Evolutionary conservation across 2,888 invertebrate genomes (phyloP).

Genomic region (Epistrophe grossulariae): DNA sequence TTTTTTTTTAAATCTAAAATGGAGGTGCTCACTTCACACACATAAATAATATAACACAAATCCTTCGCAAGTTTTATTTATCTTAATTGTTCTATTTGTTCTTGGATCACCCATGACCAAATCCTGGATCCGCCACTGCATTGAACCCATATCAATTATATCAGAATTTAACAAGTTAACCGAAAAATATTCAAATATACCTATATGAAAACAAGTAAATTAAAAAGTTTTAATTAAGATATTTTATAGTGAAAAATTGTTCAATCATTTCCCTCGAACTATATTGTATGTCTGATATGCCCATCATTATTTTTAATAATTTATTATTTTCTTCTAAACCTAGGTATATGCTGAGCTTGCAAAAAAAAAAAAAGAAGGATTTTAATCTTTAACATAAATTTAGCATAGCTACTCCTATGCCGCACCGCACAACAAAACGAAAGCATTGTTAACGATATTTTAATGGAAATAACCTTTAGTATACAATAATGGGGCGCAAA

Average conservation of each 20-base stretch:
- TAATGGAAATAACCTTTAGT: conserved; percentile 17
- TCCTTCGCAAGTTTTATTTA: too few species aligned
- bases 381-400: background rate
- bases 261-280: background rate
- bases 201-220: background rate
- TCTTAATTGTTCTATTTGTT: too few species aligned
- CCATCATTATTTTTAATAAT: conserved; percentile 10
- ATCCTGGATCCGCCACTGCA: too few species aligned
- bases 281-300: background rate
- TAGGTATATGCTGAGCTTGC: background rate
- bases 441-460: conserved; percentile 10
- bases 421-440: background rate
- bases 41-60: too few species aligned
- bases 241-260: background rate
- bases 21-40: too few species aligned
- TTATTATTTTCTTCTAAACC: conserved; percentile 10
- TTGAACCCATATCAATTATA: too few species aligned
- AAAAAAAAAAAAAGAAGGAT: background rate
- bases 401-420: background rate
- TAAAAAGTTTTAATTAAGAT: conserved; percentile 3
- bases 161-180: too few species aligned
- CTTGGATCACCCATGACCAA: too few species aligned
- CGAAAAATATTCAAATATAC: too few species aligned
- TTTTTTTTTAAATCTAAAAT: too few species aligned
- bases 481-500: background rate